Base-by-base conservation (phyloP, 2,888 invertebrate species). In the Agrotis exclamationis region DNA sequence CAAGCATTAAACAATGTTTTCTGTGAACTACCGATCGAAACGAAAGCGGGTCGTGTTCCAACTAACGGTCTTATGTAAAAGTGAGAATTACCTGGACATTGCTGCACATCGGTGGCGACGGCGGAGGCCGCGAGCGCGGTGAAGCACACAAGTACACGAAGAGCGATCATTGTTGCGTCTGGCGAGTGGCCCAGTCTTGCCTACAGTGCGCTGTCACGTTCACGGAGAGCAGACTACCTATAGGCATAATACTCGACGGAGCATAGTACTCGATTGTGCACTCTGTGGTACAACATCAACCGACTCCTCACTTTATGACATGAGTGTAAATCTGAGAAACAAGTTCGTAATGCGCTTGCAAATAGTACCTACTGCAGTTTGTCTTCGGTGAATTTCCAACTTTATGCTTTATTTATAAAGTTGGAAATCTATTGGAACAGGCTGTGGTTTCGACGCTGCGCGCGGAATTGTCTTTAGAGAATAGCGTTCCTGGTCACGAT, bases 61-160 rank as follows among this genome's bases (percentile, higher is more conserved):
- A 47, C 24, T 87, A 85, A 87, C 82, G 73, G 80, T 67, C 80
- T 92, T 90, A 91, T 86, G 86, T 91, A 90, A 90, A 88, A 63
- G 63, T 33, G 47, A 72, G 24, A 89, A 92, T 92, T 86, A 96
- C 96, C 94, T 79, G 86, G 62, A 84, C 96, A 96, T 90, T 94
- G 94, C 44, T 87, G 69, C 76, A 96, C 95, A 50, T 92, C 81
- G 9, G 93, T 93, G 78, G 94, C 93, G 59, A 54, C 60, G 47
- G 87, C 86, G 48, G 89, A 88, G 64, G 87, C 59, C 54, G 91
- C 92, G 74, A 93, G 50, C 45, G 93, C 76, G 47, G 86, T 88
- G 68, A 88, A 84, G 80, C 89, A 91, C 90, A 92, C 91, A 85
- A 94, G 86, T 83, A 87, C 87, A 85, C 93, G 87, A 63, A 86